Evolutionary conservation across 2,797 vertebrate species (phyloP), one percentile per base, ranked within the genome.

Genomic region (Nasua narica): DNA sequence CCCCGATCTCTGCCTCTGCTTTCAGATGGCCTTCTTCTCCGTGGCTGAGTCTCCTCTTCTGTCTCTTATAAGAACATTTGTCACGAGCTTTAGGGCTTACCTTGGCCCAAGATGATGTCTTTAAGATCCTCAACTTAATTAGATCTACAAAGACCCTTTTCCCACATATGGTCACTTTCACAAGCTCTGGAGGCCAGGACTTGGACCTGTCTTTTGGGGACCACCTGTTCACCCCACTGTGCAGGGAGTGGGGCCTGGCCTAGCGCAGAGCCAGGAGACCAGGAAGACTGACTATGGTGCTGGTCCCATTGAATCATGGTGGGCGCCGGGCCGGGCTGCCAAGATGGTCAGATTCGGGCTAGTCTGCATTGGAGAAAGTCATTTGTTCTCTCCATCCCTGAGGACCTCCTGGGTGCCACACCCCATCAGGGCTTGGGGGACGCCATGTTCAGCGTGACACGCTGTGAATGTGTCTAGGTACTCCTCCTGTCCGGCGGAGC

Each of bases 371-470:
- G 1, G 65, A 40, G 65, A 86, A 69, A 23, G 85, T 58, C 5
- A 74, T 27, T 58, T 25, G 40, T 60, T 35, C 69, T 46, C 2
- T 12, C 67, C 50, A 16, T 16, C 13, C 40, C 56, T 11, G 3
- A 46, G 54, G 54, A 19, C 40, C 40, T 48, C 86, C 15, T 76
- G 54, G 29, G 69, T 23, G 14, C 69, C 69, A 76, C 37, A 74
- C 37, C 40, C 52, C 40, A 32, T 76, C 54, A 62, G 70, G 54
- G 70, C 32, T 35, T 76, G 0, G 2, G 40, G 40, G 70, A 35
- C 11, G 9, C 19, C 14, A 0, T 16, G 52, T 37, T 27, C 69
- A 35, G 37, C 2, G 12, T 35, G 69, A 87, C 0, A 3, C 0
- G 29, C 85, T 43, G 37, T 74, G 85, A 46, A 46, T 1, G 23